phyloP scores from a whole-genome alignment of 2,113 vertebrate genomes.

The Festucalex cinctus region DNA sequence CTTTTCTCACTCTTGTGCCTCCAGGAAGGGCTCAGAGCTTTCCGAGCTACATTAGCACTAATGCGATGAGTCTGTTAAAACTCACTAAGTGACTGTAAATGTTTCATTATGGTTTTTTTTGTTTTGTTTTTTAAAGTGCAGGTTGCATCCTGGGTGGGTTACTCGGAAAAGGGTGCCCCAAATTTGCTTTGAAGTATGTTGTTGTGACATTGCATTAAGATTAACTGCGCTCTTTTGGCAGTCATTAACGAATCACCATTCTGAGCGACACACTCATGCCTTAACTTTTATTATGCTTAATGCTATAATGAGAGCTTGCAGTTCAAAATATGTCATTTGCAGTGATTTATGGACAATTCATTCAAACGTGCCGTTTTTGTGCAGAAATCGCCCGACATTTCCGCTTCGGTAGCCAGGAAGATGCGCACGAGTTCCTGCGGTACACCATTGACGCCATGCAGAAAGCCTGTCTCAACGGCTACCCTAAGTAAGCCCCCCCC shows the following conservation, averaged over 20 bases:
- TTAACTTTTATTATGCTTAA: not conserved
- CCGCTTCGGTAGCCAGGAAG: slow-evolving; percentile 91
- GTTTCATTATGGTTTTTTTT: slow-evolving; percentile 13
- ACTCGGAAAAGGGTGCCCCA: not conserved
- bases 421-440: slow-evolving; percentile 92
- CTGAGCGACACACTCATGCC: not conserved
- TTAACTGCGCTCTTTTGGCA: not conserved
- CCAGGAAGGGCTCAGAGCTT: slow-evolving; percentile 21
- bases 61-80: slow-evolving; percentile 27
- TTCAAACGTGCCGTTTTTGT: not conserved
- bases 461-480: slow-evolving; percentile 88
- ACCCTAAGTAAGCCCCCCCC: slow-evolving; percentile 77
- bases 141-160: not conserved
- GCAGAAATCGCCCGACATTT: slow-evolving; percentile 91
- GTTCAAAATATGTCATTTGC: not conserved
- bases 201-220: not conserved
- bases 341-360: not conserved
- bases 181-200: not conserved
- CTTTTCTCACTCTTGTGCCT: slow-evolving; percentile 16
- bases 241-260: not conserved
- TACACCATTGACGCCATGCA: slow-evolving; percentile 97
- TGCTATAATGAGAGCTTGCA: not conserved
- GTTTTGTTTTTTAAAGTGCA: not conserved
- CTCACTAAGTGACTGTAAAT: slow-evolving; percentile 22
- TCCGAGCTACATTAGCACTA: slow-evolving; percentile 27